Conservation (phyloP, 2,797 vertebrate genomes). For the Pristis pectinata region DNA sequence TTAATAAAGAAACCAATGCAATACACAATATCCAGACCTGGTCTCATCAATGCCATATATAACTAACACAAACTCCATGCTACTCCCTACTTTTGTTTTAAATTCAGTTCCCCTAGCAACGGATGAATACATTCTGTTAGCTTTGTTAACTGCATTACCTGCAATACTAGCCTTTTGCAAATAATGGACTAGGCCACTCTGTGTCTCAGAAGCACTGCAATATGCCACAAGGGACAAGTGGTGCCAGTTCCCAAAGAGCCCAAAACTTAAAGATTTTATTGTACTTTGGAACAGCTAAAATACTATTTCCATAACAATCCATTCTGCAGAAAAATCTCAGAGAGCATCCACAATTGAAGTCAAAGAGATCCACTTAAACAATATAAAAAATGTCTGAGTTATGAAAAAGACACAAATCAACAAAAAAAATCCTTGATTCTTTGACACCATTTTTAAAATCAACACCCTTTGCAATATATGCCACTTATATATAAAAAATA, state of each 20-base stretch:
- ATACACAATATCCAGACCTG: too few relatives aligned
- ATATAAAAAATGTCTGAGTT: neutral
- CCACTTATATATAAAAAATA: neutral
- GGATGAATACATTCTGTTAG: too few relatives aligned
- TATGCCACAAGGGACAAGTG: neutral
- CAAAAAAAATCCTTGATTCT: neutral
- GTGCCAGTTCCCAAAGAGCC: neutral
- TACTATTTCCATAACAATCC: neutral
- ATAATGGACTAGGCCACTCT: too few relatives aligned
- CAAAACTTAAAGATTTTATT: neutral
- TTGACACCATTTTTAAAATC: neutral
- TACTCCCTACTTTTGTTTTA: too few relatives aligned
- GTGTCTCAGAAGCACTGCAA: too few relatives aligned
- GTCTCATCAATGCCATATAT: too few relatives aligned
- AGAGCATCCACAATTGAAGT: neutral
- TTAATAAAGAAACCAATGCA: too few relatives aligned
- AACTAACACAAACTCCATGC: too few relatives aligned
- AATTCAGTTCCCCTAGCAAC: too few relatives aligned
- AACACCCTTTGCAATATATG: neutral
- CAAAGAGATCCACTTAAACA: neutral
- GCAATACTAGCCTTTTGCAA: too few relatives aligned
- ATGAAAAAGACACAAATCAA: neutral
- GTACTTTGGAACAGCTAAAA: neutral
- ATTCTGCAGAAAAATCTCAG: neutral
- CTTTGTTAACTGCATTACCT: too few relatives aligned